Base-by-base conservation (phyloP, 1,140 invertebrate genomes). In the Gonioctena quinquepunctata region DNA sequence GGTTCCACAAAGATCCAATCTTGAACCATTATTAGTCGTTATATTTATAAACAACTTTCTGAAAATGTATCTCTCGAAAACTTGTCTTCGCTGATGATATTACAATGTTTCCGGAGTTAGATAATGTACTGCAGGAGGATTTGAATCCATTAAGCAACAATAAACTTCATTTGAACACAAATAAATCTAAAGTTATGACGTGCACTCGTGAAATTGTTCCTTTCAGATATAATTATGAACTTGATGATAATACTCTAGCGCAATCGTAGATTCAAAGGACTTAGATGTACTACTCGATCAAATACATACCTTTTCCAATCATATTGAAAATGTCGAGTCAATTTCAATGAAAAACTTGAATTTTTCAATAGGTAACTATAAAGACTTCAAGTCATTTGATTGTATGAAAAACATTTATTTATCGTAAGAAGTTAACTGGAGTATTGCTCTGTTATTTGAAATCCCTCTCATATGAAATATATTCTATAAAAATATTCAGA, bases 111-210 rank as follows among this genome's bases (percentile, higher is more conserved):
- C n/a, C n/a, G n/a, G n/a, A n/a, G n/a, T n/a, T n/a, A n/a, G n/a
- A n/a, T n/a, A n/a, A n/a, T 25, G 16, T 6, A n/a, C 25, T 66
- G 8, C 49, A 66, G 19, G 6, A 21, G 8, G 27, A 66, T 52
- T 22, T 66, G 5, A 26, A 50, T 54, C 19, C n/a, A 2, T 1
- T 66, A 2, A 22, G 5, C n/a, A 1, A 54, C 18, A 56, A 56
- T 23, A 22, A n/a, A 21, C 8, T 66, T 4, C 22, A 1, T 25
- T 54, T 66, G 23, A 66, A 66, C 18, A 52, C 19, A 3, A 21
- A 66, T 50, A 56, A 66, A 66, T 66, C 42, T 66, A 49, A 66
- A 50, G 11, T 52, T 2, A 23, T 66, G 18, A 50, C 63, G 5
- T 66, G 5, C 23, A 66, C 63, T 13, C n/a, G 50, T 19, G 3